Evolutionary conservation across 2,888 invertebrate genomes (phyloP), one percentile per base, ranked within the genome.

Genomic region (Ctenicera cuprea): DNA sequence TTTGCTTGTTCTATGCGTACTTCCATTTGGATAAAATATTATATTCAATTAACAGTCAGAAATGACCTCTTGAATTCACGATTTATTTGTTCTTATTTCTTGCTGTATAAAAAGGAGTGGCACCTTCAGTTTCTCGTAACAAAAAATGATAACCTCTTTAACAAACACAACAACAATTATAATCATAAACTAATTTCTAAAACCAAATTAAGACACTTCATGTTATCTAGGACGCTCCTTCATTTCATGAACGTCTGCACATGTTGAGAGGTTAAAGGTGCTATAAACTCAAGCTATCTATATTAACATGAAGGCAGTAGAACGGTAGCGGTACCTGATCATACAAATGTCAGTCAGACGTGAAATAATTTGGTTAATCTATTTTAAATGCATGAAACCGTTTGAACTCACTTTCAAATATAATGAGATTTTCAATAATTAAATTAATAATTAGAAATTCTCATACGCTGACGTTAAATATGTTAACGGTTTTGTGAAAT

Each of bases 241-340:
- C 57, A 59, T 59, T 18, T 38, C 18, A 20, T 48, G 48, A 48
- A 48, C 54, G 26, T 30, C 59, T 11, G 38, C 12, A 16, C 57
- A 20, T 38, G 38, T 38, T 12, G 38, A 38, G 18, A 38, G 59
- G 59, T 59, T 38, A 59, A 38, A 59, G 59, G 59, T 59, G 59
- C 14, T 54, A 59, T 59, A 37, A 59, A 18, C 59, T 37, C 38
- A 14, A 38, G 38, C 18, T 38, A 59, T 59, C 59, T 59, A 30
- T 54, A 54, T 54, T 59, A 37, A 20, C 59, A 38, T 20, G 59
- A 18, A 22, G 38, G 16, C 12, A 14, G 38, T 38, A 38, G 18
- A 59, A 59, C 59, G 22, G 59, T 59, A 59, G 59, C 59, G 59
- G 59, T 38, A 38, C 59, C 22, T 59, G 37, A 59, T 37, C 59